Evolutionary conservation across 2,797 vertebrate species (phyloP).

Genomic region (Sebastes itinus): DNA sequence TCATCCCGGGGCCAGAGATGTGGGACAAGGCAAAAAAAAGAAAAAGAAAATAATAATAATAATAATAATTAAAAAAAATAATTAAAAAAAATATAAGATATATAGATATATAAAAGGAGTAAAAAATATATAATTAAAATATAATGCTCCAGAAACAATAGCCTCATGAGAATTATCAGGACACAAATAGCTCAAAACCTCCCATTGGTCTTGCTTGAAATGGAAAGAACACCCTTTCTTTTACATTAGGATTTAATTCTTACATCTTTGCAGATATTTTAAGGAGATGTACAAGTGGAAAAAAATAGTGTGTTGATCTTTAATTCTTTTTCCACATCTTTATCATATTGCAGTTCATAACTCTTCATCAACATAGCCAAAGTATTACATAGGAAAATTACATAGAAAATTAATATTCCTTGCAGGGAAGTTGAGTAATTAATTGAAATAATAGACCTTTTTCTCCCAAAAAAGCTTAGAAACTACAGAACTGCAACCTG

Average conservation of each 20-base stretch:
- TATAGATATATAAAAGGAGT: too few relatives aligned
- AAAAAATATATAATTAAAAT: not conserved
- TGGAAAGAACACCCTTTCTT: not conserved
- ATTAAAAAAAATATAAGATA: too few relatives aligned
- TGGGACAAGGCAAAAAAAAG: conserved; percentile 17
- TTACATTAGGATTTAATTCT: not conserved
- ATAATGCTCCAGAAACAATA: not conserved
- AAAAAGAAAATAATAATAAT: too few relatives aligned
- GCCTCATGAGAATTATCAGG: not conserved
- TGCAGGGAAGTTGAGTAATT: conserved; percentile 27
- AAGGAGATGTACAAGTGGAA: not conserved
- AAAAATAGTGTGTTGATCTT: not conserved
- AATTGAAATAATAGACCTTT: conserved; percentile 5
- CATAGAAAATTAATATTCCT: conserved; percentile 28
- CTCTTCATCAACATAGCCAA: not conserved
- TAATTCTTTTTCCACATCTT: not conserved
- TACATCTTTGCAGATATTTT: not conserved
- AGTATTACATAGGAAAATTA: not conserved
- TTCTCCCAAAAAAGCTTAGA: not conserved
- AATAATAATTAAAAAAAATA: too few relatives aligned
- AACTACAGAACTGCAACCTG: not conserved
- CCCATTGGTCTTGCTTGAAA: not conserved
- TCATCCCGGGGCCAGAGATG: conserved; percentile 9
- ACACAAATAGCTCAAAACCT: not conserved
- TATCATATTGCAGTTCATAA: conserved; percentile 11